A percentile compares a stretch with the other conserved stretches of the same genome.
phyloP scores from a whole-genome alignment of 2,888 invertebrate genomes.

The Salticus scenicus region DNA sequence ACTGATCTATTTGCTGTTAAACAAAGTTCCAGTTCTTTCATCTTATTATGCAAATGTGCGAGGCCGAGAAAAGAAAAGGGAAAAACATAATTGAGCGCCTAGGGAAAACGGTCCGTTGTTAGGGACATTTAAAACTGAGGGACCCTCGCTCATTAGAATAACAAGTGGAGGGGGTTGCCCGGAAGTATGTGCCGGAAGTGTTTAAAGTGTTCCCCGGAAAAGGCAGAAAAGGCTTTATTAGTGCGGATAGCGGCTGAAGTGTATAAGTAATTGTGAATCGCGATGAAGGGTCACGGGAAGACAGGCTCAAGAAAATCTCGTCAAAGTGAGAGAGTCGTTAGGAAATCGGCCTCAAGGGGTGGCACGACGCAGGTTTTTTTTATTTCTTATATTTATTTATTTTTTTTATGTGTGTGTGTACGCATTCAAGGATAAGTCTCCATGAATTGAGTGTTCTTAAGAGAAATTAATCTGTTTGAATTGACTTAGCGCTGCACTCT shows the following conservation, averaged over 20 bases:
- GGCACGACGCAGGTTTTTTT: too few relatives aligned
- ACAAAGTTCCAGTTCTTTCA: constrained; percentile 30
- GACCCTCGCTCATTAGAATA: constrained; percentile 62
- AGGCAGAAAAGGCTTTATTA: neutral
- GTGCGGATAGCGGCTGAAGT: neutral
- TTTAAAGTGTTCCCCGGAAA: neutral
- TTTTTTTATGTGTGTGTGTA: too few relatives aligned
- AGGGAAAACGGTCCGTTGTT: constrained; percentile 44
- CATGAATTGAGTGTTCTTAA: too few relatives aligned
- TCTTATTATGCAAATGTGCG: constrained; percentile 65
- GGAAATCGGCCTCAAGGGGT: too few relatives aligned
- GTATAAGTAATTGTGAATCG: constrained; percentile 7
- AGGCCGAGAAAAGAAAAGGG: constrained; percentile 18
- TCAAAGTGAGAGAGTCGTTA: neutral
- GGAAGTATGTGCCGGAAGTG: constrained; percentile 17
- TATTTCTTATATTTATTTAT: too few relatives aligned
- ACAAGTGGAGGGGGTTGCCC: constrained; percentile 41
- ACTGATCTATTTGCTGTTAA: constrained; percentile 68
- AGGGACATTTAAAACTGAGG: constrained; percentile 67
- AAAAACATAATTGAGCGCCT: constrained; percentile 60
- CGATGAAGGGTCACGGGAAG: neutral
- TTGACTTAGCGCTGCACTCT: too few relatives aligned
- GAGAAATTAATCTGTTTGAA: too few relatives aligned
- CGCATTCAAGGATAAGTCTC: too few relatives aligned
- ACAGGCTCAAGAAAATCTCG: neutral